Conservation (phyloP, 2,888 invertebrate genomes). For the Apamea anceps region DNA sequence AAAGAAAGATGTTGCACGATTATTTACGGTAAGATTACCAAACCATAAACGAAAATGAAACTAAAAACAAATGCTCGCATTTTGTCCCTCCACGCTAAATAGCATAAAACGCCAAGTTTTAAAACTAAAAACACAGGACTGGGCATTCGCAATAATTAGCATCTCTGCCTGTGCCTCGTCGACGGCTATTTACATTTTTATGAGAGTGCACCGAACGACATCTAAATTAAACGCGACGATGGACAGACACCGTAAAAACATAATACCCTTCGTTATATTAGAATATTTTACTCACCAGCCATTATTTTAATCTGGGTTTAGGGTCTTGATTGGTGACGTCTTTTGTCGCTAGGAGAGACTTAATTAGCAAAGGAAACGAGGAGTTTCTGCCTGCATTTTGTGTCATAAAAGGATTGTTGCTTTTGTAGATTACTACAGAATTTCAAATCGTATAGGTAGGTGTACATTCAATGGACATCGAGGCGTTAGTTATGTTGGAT, state of each 20-base stretch:
- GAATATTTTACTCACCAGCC: slow-evolving; percentile 30
- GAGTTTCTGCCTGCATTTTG: background rate
- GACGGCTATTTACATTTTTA: slow-evolving; percentile 77
- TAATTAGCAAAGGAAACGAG: slow-evolving; percentile 8
- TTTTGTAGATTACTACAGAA: background rate
- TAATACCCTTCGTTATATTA: slow-evolving; percentile 36
- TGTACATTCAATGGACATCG: background rate
- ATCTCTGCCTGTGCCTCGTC: slow-evolving; percentile 42
- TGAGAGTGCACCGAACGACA: slow-evolving; percentile 72
- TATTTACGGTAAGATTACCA: background rate
- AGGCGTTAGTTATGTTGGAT: background rate
- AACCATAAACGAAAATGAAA: slow-evolving; percentile 6
- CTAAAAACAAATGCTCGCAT: background rate
- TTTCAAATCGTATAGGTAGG: background rate
- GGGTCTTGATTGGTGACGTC: slow-evolving; percentile 21
- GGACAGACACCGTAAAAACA: slow-evolving; percentile 52
- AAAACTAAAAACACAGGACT: slow-evolving; percentile 52
- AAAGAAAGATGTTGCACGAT: background rate
- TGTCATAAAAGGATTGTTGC: background rate
- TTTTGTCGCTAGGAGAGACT: slow-evolving; percentile 18
- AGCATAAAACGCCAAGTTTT: slow-evolving; percentile 40
- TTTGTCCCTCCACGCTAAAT: slow-evolving; percentile 20
- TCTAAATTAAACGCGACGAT: slow-evolving; percentile 66
- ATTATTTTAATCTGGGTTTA: slow-evolving; percentile 43
- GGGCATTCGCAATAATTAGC: slow-evolving; percentile 63